A percentile compares a stretch with the other conserved stretches of the same genome.
These are phyloP conservation scores for Oncorhynchus gorbuscha DNA, from an alignment of 2,113 vertebrate genomes.

Conservation along the genomic window DNA sequence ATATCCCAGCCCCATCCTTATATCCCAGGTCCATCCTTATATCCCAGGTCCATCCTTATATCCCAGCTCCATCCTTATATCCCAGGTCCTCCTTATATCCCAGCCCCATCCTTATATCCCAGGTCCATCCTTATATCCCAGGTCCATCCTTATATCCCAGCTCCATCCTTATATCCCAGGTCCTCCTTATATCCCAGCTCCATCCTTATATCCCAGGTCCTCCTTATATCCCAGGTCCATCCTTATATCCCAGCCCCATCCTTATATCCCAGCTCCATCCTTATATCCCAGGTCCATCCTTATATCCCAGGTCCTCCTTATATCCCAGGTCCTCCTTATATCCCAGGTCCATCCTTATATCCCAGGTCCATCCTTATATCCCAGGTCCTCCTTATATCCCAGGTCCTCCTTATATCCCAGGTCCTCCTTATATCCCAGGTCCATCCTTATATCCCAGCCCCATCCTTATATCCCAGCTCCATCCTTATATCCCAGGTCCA, in stretches of 20 bases:
- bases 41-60: background rate
- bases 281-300: background rate
- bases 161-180: background rate
- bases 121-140: background rate
- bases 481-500: no score
- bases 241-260: no score
- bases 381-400: background rate
- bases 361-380: background rate
- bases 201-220: no score
- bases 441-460: background rate
- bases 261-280: background rate
- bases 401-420: background rate
- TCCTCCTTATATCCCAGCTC: background rate
- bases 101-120: background rate
- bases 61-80: background rate
- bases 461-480: background rate
- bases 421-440: background rate
- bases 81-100: background rate
- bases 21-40: background rate
- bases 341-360: conserved; percentile 25
- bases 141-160: background rate
- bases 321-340: conserved; percentile 17
- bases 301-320: conserved; percentile 8
- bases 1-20: background rate
- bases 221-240: no score